phyloP scores from a whole-genome alignment of 37 sponge, comb jelly and placozoan genomes.

The Halichondria panicea region DNA sequence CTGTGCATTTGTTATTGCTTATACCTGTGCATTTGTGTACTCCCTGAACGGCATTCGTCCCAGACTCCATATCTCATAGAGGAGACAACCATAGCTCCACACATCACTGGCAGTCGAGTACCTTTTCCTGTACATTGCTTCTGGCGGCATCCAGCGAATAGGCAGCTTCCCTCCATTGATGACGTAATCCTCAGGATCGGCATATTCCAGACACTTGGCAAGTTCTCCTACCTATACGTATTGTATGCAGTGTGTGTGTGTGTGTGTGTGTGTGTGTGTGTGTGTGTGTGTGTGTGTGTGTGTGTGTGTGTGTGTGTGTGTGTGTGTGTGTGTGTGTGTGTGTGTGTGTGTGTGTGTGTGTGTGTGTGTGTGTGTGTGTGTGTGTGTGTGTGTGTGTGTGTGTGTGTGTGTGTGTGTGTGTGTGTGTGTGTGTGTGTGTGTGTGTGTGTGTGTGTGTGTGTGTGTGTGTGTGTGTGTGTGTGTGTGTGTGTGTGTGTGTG shows the following conservation, averaged over 20 bases:
- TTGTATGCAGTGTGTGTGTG: not conserved
- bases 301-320: not conserved
- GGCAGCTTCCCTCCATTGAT: conserved; percentile 20
- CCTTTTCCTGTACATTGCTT: conserved; percentile 30
- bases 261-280: not conserved
- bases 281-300: not conserved
- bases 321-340: not conserved
- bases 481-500: not conserved
- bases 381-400: not conserved
- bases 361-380: not conserved
- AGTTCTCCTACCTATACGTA: conserved; percentile 40
- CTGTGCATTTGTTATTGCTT: not conserved
- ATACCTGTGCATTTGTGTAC: conserved; percentile 29
- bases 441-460: not conserved
- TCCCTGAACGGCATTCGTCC: conserved; percentile 37
- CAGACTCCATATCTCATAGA: conserved; percentile 52
- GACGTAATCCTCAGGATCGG: conserved; percentile 13
- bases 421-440: not conserved
- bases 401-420: not conserved
- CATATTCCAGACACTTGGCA: conserved; percentile 28
- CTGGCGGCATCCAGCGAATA: conserved; percentile 47
- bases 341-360: not conserved
- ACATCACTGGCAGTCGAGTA: conserved; percentile 54
- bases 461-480: not conserved
- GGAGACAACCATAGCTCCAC: conserved; percentile 53